Evolutionary conservation across 1,140 invertebrate genomes (phyloP), one percentile per base, ranked within the genome.

Genomic region (Lethocerus indicus): DNA sequence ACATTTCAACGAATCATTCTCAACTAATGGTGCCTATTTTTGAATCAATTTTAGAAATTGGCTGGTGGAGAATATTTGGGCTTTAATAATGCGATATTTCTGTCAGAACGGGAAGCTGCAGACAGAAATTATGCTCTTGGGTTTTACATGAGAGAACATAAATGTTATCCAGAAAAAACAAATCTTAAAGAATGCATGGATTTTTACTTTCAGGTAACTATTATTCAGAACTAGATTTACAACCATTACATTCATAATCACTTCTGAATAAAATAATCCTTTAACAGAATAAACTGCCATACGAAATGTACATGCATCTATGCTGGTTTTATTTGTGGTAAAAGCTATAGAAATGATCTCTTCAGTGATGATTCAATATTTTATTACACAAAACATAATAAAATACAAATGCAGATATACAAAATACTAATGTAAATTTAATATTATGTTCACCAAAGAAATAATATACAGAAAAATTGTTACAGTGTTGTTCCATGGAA

Each of bases 101-200:
- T 89, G 9, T 97, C 92, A 0, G 94, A 98, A 64, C 71, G 90
- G 37, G 92, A 96, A 63, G 88, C 91, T 1, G 93, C 94, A 2
- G 93, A 98, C 63, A 69, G 93, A 55, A 98, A 98, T 67, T 97
- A 94, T 63, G 92, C 94, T 1, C 69, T 98, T 29, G 92, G 88
- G 27, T 97, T 96, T 68, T 98, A 94, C 61, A 94, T 98, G 90
- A 76, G 88, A 39, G 93, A 97, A 64, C 79, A 97, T 63, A 91
- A 92, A 65, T 92, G 88, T 60, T 93, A 85, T 64, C 88, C 89
- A 0, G 84, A 89, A 55, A 87, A 86, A 61, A 81, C 82, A 0
- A 89, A 87, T 62, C 67, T 95, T 1, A 76, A 87, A 41, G 91
- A 97, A 63, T 83, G 83, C 53, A 86, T 98, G 78, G 94, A 98